Conservation (phyloP, 2,888 invertebrate species). For the Coenonympha arcania region DNA sequence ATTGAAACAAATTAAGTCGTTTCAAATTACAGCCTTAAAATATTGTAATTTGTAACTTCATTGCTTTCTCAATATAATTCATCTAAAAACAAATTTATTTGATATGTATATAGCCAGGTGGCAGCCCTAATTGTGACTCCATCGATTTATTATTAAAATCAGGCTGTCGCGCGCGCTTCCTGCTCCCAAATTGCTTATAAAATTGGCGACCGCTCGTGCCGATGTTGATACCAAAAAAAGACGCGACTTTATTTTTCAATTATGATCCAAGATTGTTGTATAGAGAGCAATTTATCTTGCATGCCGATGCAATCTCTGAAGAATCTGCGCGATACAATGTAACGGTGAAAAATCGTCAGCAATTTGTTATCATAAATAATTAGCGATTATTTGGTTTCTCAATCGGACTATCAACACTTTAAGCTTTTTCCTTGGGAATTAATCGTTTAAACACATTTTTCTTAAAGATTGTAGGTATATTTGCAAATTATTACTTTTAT, state of each 20-base stretch:
- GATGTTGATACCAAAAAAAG: conserved; percentile 53
- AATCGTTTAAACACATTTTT: too few relatives aligned
- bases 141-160: conserved; percentile 73
- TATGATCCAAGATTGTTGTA: conserved; percentile 55
- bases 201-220: conserved; percentile 68
- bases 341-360: conserved; percentile 16
- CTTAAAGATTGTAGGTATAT: too few relatives aligned
- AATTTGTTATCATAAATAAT: conserved; percentile 17
- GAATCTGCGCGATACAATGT: conserved; percentile 16
- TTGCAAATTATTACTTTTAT: too few relatives aligned
- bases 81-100: not conserved
- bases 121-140: conserved; percentile 40
- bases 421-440: not conserved
- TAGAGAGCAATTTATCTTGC: conserved; percentile 34
- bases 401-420: not conserved
- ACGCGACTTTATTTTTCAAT: conserved; percentile 58
- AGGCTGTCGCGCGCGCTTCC: conserved; percentile 62
- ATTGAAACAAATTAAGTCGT: too few relatives aligned
- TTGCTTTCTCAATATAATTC: too few relatives aligned
- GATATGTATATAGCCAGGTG: not conserved
- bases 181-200: conserved; percentile 65
- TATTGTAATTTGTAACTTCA: too few relatives aligned
- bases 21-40: too few relatives aligned
- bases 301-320: conserved; percentile 15
- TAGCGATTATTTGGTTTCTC: conserved; percentile 7